phyloP scores from a whole-genome alignment of 2,797 vertebrate genomes.

The Acestrorhynchus altus region DNA sequence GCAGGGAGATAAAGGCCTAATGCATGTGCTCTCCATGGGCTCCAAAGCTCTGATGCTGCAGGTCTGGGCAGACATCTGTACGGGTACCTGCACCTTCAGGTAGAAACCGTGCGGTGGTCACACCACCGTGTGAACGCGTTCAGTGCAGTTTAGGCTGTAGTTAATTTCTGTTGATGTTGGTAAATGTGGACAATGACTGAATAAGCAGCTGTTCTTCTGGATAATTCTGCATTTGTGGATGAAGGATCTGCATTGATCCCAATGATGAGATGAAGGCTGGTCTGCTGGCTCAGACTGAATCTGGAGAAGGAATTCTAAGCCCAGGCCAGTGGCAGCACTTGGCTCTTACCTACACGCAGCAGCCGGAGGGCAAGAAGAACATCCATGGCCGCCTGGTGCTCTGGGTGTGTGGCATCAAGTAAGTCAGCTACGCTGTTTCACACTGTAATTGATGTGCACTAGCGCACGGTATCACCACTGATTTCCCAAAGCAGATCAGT shows the following conservation, averaged over 20 bases:
- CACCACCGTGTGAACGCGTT: background rate
- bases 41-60: constrained; percentile 97
- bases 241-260: constrained; percentile 91
- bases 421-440: constrained; percentile 40
- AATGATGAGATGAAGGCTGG: constrained; percentile 93
- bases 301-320: constrained; percentile 81
- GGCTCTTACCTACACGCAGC: constrained; percentile 89
- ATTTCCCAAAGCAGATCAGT: background rate
- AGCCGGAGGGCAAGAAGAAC: constrained; percentile 92
- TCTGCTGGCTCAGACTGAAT: constrained; percentile 89
- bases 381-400: constrained; percentile 84
- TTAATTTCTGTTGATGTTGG: no score
- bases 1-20: constrained; percentile 82
- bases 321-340: constrained; percentile 91
- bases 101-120: constrained; percentile 61
- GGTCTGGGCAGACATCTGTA: constrained; percentile 91
- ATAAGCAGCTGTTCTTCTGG: background rate
- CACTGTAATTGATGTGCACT: background rate
- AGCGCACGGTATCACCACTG: no score
- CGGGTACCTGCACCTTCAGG: constrained; percentile 90
- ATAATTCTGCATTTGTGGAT: constrained; percentile 17
- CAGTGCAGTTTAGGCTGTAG: background rate
- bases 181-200: no score
- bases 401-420: constrained; percentile 96
- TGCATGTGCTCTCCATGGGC: constrained; percentile 93